phyloP scores from a whole-genome alignment of 1,140 invertebrate genomes.

The Apolygus lucorum region DNA sequence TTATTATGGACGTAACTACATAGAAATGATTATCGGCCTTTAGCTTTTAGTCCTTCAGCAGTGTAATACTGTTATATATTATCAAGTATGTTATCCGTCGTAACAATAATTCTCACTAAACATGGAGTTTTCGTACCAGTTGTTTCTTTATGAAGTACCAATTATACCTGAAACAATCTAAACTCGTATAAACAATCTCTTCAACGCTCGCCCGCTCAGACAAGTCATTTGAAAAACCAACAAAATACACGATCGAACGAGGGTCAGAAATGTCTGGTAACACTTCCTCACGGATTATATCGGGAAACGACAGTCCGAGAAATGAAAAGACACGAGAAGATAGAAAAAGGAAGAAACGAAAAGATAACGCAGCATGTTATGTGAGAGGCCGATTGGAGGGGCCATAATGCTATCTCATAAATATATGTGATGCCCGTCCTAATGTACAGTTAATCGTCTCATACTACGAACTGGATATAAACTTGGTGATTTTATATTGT shows the following conservation, averaged over 20 bases:
- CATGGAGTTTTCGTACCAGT: neutral
- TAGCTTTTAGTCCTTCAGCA: neutral
- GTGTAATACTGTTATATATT: neutral
- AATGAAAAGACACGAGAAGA: neutral
- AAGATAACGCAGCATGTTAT: conserved; percentile 16
- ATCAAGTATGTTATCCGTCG: neutral
- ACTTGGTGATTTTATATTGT: conserved; percentile 12
- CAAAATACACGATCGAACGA: neutral
- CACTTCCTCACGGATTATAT: neutral
- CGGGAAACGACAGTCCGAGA: neutral
- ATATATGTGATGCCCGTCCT: conserved; percentile 9
- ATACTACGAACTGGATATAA: conserved; percentile 7
- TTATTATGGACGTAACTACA: neutral
- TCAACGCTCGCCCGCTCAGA: neutral
- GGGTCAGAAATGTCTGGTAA: neutral
- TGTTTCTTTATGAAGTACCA: neutral
- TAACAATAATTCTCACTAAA: neutral
- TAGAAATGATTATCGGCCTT: neutral
- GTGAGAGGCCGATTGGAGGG: neutral
- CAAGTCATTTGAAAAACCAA: neutral
- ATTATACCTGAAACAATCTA: neutral
- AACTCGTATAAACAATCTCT: neutral
- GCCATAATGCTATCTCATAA: conserved; percentile 7
- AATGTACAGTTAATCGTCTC: conserved; percentile 15
- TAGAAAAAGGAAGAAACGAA: neutral